Conservation (phyloP, 2,888 invertebrate species). For the Nomada flava region DNA sequence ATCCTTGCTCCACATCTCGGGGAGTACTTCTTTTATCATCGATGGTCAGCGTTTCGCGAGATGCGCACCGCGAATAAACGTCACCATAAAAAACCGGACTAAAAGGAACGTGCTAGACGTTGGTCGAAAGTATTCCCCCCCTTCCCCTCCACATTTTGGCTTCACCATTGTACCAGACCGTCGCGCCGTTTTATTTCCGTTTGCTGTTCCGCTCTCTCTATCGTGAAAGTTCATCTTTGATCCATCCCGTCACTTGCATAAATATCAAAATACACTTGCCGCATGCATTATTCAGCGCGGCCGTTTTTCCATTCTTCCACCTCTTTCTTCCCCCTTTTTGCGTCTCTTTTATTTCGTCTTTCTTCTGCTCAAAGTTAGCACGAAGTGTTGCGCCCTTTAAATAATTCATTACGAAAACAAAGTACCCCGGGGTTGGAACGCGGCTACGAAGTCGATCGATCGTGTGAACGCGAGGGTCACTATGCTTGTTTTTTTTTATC, state of each 20-base stretch:
- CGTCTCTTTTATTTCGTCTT: neutral
- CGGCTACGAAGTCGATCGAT: slow-evolving; percentile 48
- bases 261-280: slow-evolving; percentile 45
- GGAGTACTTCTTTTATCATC: slow-evolving; percentile 1
- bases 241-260: slow-evolving; percentile 2
- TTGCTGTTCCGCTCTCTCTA: neutral
- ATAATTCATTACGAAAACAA: slow-evolving; percentile 67
- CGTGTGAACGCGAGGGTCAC: neutral
- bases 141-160: too few relatives aligned
- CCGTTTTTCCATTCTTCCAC: slow-evolving; percentile 48
- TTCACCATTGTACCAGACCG: neutral
- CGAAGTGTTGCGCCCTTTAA: slow-evolving; percentile 57
- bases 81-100: slow-evolving; percentile 14
- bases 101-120: neutral
- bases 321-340: neutral
- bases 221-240: slow-evolving; percentile 29
- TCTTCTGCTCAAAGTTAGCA: slow-evolving; percentile 41
- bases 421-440: slow-evolving; percentile 13
- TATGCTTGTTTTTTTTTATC: neutral
- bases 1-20: neutral
- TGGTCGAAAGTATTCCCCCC: neutral
- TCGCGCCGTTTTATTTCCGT: slow-evolving; percentile 13
- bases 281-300: slow-evolving; percentile 63
- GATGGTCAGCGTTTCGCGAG: neutral
- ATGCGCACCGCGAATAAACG: neutral